phyloP scores from a whole-genome alignment of 1,140 invertebrate genomes.

The Metaphire vulgaris region DNA sequence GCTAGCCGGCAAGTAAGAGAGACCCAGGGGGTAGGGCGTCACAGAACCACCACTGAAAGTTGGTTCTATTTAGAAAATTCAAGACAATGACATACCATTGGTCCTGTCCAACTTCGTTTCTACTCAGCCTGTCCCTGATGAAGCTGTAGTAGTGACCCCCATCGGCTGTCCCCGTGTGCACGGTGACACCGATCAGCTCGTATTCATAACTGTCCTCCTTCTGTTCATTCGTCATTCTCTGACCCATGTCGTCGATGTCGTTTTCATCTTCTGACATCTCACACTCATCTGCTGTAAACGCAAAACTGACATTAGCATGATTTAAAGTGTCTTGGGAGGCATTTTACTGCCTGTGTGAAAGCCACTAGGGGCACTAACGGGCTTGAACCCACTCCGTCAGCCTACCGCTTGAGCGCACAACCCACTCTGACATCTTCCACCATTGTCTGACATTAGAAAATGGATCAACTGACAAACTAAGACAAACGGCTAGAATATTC shows the following conservation, averaged over 20 bases:
- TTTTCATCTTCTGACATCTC: constrained; percentile 38
- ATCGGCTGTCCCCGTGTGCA: constrained; percentile 91
- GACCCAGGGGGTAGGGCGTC: too few relatives aligned
- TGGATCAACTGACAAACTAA: too few relatives aligned
- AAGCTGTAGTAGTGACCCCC: constrained; percentile 96
- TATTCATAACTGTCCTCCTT: constrained; percentile 64
- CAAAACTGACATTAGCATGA: background rate
- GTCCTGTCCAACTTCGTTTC: constrained; percentile 59
- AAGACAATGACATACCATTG: constrained; percentile 63
- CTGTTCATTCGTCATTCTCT: constrained; percentile 35
- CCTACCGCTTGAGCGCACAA: too few relatives aligned
- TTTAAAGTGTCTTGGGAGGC: constrained; percentile 36
- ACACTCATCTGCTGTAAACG: constrained; percentile 44
- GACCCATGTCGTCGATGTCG: constrained; percentile 34
- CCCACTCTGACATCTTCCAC: too few relatives aligned
- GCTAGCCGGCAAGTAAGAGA: too few relatives aligned
- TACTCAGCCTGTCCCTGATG: constrained; percentile 65
- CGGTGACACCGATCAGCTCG: constrained; percentile 88
- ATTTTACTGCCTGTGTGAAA: too few relatives aligned
- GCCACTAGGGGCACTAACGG: too few relatives aligned
- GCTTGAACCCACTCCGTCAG: too few relatives aligned
- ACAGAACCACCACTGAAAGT: too few relatives aligned
- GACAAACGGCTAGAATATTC: too few relatives aligned
- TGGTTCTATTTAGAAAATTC: too few relatives aligned
- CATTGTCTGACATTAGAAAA: too few relatives aligned